Evolutionary conservation across 1,140 invertebrate genomes (phyloP).

Genomic region (Microplitis demolitor): DNA sequence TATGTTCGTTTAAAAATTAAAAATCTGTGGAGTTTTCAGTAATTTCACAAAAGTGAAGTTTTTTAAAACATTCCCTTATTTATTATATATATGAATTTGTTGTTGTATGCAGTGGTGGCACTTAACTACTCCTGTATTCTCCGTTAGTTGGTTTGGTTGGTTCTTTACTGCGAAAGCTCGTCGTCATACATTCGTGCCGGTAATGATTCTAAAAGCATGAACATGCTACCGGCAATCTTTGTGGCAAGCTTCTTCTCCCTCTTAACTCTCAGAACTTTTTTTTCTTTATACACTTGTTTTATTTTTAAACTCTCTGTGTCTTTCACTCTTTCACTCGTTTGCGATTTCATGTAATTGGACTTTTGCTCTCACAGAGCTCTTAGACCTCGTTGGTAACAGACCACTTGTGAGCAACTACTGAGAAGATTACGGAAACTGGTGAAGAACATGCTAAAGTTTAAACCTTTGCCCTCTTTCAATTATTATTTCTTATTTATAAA

Average conservation of each 20-base stretch:
- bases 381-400: not conserved
- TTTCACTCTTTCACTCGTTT: constrained; percentile 18
- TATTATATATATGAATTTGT: not conserved
- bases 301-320: constrained; percentile 24
- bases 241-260: constrained; percentile 6
- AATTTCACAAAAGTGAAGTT: constrained; percentile 1
- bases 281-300: constrained; percentile 29
- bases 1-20: constrained; percentile 6
- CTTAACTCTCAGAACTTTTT: too few species aligned
- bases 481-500: not conserved
- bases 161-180: not conserved
- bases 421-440: not conserved
- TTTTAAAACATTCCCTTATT: constrained; percentile 9
- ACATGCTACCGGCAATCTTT: constrained; percentile 40
- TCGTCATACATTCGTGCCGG: constrained; percentile 38
- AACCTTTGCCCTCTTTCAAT: not conserved
- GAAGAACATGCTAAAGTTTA: not conserved
- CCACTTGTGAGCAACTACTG: not conserved
- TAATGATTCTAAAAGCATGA: constrained; percentile 38
- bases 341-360: constrained; percentile 4
- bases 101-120: not conserved
- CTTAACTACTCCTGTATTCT: not conserved
- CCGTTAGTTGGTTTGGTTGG: not conserved
- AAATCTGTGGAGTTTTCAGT: constrained; percentile 14
- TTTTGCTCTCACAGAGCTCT: not conserved